phyloP scores from a whole-genome alignment of 2,888 invertebrate genomes.

The Byasa hedistus region DNA sequence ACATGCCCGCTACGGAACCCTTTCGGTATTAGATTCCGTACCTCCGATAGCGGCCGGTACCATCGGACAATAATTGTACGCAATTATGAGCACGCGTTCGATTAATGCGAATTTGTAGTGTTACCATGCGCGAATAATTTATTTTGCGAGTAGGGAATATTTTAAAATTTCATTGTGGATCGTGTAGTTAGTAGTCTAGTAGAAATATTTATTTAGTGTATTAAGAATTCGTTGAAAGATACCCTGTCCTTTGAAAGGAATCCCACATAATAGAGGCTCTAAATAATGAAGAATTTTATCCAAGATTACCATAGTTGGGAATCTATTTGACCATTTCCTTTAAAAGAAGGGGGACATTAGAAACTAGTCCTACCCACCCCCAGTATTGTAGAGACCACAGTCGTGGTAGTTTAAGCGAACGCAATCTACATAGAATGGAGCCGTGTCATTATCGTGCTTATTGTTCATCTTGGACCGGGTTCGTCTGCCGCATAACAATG shows the following conservation, averaged over 20 bases:
- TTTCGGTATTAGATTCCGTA: conserved; percentile 9
- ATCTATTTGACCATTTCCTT: too few relatives aligned
- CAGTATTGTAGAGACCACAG: not conserved
- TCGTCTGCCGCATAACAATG: conserved; percentile 12
- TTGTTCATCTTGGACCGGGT: conserved; percentile 23
- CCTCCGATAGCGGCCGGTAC: conserved; percentile 20
- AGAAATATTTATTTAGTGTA: too few relatives aligned
- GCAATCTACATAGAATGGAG: conserved; percentile 24
- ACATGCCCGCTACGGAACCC: not conserved
- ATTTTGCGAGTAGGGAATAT: not conserved
- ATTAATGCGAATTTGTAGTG: conserved; percentile 17
- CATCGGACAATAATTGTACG: conserved; percentile 27
- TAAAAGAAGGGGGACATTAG: not conserved
- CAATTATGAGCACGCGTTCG: conserved; percentile 22
- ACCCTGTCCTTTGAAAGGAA: too few relatives aligned
- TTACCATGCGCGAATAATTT: conserved; percentile 10
- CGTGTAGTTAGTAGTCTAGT: too few relatives aligned
- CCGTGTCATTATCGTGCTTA: conserved; percentile 8
- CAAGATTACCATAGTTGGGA: too few relatives aligned
- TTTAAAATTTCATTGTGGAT: too few relatives aligned
- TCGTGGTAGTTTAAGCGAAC: conserved; percentile 3
- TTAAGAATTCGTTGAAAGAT: too few relatives aligned
- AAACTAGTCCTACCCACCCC: not conserved
- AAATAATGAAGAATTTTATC: too few relatives aligned
- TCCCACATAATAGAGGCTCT: too few relatives aligned